phyloP scores from a whole-genome alignment of 2,113 vertebrate species.

The Chionodraco myersi region DNA sequence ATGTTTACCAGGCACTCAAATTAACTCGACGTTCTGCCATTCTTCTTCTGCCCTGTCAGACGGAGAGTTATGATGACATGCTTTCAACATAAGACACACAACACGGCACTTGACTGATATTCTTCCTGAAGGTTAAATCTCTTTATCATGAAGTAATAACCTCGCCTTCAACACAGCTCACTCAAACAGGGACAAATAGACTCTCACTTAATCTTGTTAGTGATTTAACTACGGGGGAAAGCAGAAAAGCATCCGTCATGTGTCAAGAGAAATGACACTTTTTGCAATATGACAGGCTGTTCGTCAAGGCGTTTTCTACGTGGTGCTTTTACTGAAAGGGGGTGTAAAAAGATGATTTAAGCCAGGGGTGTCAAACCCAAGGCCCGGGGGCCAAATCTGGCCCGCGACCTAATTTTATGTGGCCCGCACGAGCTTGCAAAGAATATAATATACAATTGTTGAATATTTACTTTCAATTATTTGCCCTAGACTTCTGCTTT shows the following conservation, averaged over 20 bases:
- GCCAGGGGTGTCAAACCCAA: too few species aligned
- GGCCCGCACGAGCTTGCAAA: too few species aligned
- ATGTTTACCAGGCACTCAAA: not conserved
- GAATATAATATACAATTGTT: too few species aligned
- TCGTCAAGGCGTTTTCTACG: constrained; percentile 14
- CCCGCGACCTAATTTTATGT: too few species aligned
- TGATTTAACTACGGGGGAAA: constrained; percentile 61
- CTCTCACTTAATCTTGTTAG: constrained; percentile 67
- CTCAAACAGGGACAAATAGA: constrained; percentile 54
- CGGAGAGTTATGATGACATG: constrained; percentile 18
- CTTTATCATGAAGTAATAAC: constrained; percentile 55
- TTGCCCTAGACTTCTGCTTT: too few species aligned
- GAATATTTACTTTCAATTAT: too few species aligned
- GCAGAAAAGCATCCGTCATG: constrained; percentile 32
- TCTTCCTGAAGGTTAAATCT: constrained; percentile 62
- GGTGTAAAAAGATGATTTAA: constrained; percentile 15
- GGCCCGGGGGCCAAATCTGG: too few species aligned
- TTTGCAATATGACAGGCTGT: constrained; percentile 42
- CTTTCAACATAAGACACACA: constrained; percentile 38
- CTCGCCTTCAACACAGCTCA: constrained; percentile 56
- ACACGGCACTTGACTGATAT: constrained; percentile 46
- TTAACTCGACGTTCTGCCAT: not conserved
- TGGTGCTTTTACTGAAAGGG: constrained; percentile 10
- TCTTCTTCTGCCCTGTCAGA: constrained; percentile 19
- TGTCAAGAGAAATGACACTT: constrained; percentile 47